Base-by-base conservation (phyloP, 2,113 vertebrate genomes). In the Neolamprologus brichardi region DNA sequence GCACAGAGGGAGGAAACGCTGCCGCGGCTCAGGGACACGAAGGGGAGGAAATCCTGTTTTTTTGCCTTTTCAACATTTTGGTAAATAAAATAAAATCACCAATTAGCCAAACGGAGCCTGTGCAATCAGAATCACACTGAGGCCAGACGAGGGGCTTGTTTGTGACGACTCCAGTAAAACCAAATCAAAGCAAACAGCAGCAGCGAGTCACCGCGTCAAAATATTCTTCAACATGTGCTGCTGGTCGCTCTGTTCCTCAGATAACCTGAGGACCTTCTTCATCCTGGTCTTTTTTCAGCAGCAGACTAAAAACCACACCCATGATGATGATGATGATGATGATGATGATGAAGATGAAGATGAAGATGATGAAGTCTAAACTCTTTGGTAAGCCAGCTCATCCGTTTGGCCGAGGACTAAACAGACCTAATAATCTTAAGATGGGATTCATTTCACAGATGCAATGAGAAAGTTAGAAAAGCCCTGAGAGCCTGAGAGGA, bases 401-500 rank as follows among this genome's bases (percentile, higher is more conserved):
- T 86, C 28, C 17, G 70, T 23, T 28, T 60, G 32, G 53, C 51
- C 44, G 15, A 17, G 49, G 85, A 81, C 18, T 88, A 46, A 62
- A 56, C 70, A 77, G 23, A 30, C 17, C 25, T 49, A 77, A 77
- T n/a, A 8, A 49, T 49, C 25, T 77, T 28, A 44, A 58, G 18
- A 32, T 52, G 8, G 4, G 17, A 81, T 44, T 81, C 1, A n/a
- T n/a, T 75, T 89, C 13, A 88, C 12, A 58, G 83, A 84, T 20
- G 37, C 20, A 81, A 54, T 64, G 54, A 52, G 60, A 37, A 37
- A 64, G 44, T 83, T 70, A 67, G 79, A 83, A 88, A 91, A 91
- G 79, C 79, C 88, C 81, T 79, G 81, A 91, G 87, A 91, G 84
- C 56, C 85, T 34, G 62, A 81, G 82, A 88, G 49, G 90, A 84